These are phyloP conservation scores for Ptilonorhynchus violaceus DNA, from an alignment of 2,113 vertebrate genomes.

Conservation along the genomic window DNA sequence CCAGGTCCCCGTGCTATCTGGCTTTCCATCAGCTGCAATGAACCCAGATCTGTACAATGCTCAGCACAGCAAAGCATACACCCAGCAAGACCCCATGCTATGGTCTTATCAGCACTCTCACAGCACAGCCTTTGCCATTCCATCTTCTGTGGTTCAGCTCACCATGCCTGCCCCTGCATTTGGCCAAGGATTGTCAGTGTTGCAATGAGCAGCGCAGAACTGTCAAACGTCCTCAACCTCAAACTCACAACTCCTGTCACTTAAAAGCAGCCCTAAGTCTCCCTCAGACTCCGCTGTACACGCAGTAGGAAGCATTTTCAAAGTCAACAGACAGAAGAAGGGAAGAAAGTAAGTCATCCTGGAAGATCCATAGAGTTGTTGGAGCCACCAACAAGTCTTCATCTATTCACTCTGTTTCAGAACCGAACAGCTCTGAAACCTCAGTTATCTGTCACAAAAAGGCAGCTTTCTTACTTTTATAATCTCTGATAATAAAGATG, in stretches of 20 bases:
- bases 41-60: neutral
- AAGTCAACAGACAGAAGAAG: neutral
- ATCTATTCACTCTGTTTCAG: neutral
- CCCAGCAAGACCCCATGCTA: neutral
- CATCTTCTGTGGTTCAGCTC: neutral
- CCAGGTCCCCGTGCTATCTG: neutral
- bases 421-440: neutral
- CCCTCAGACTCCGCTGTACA: neutral
- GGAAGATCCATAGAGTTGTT: neutral
- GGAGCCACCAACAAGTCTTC: neutral
- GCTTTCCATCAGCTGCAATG: neutral
- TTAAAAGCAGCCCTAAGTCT: neutral
- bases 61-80: rapidly evolving
- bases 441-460: neutral
- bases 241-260: neutral
- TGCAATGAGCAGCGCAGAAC: rapidly evolving
- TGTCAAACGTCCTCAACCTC: neutral
- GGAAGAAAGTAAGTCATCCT: neutral
- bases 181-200: neutral
- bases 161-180: neutral
- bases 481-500: neutral
- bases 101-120: neutral
- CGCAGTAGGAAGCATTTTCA: neutral
- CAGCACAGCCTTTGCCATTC: neutral
- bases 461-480: neutral